Evolutionary conservation across 2,113 vertebrate genomes (phyloP), one percentile per base, ranked within the genome.

Genomic region (Labrus mixtus): DNA sequence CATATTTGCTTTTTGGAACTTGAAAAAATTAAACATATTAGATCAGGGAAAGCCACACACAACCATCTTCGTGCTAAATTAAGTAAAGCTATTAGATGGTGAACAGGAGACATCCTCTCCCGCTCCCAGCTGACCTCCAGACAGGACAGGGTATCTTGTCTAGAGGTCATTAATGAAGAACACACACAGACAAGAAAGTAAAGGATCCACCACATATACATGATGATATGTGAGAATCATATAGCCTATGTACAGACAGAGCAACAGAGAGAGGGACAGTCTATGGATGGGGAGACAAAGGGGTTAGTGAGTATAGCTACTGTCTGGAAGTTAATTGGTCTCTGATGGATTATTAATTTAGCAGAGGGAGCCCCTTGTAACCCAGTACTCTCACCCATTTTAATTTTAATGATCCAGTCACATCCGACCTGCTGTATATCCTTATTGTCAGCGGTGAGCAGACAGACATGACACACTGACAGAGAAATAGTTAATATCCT

Each of bases 351-450:
- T 81, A 90, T 89, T 91, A 60, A 91, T 89, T 58, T 72, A 71
- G 63, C 46, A 75, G 81, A 81, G 73, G 83, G 78, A 88, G 48
- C 78, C 82, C 82, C 33, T 60, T 70, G 88, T 79, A 91, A 92
- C 73, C 68, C 20, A 46, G 76, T 23, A 75, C 76, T 59, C 61
- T 62, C 63, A 58, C 61, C 73, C 66, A 62, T 78, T 85, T 71
- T 67, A 87, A 78, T 76, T 86, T 89, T 82, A 89, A 92, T 89
- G 83, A 87, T 66, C 45, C 37, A 20, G 57, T 33, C 79, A 67
- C 70, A 80, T 80, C 83, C 63, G 16, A 80, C 82, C 58, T 53
- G 68, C 68, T 50, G 58, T 48, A 48, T 67, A 79, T 76, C 62
- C 65, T 76, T 48, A 74, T 61, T 71, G 67, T 29, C 16, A 1